phyloP scores from a whole-genome alignment of 1,140 invertebrate species.

The Drosophila erecta region DNA sequence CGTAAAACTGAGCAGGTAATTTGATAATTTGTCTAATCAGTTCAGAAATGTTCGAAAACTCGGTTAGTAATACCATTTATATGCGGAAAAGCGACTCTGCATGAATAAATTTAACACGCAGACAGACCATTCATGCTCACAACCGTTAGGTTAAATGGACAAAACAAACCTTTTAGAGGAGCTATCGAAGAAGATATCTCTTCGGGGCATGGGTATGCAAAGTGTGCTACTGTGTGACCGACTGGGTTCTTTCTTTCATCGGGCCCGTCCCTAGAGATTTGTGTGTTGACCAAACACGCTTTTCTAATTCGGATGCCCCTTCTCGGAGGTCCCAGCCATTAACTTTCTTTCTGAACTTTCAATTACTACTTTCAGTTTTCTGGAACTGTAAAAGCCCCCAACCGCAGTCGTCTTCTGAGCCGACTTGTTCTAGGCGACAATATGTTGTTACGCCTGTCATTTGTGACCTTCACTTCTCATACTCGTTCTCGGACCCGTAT shows the following conservation, averaged over 20 bases:
- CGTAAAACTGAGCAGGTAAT: constrained; percentile 46
- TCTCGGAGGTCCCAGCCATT: constrained; percentile 36
- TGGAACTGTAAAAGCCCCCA: constrained; percentile 19
- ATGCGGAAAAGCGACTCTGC: constrained; percentile 42
- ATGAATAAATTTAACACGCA: constrained; percentile 64
- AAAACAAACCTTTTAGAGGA: constrained; percentile 49
- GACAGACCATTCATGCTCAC: constrained; percentile 43
- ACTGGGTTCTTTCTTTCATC: constrained; percentile 26
- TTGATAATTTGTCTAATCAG: constrained; percentile 71
- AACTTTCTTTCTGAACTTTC: constrained; percentile 76
- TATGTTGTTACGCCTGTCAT: constrained; percentile 23
- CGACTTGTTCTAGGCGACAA: constrained; percentile 50
- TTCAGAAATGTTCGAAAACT: constrained; percentile 43
- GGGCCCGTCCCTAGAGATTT: constrained; percentile 32
- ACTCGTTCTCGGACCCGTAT: not conserved
- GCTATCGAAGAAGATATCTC: constrained; percentile 38
- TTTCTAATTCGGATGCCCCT: constrained; percentile 60
- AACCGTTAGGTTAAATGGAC: constrained; percentile 73
- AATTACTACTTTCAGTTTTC: constrained; percentile 76
- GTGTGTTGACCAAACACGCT: constrained; percentile 48
- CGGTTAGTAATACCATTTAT: constrained; percentile 15
- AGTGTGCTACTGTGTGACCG: constrained; percentile 67
- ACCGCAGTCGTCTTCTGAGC: constrained; percentile 3
- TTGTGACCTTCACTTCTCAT: constrained; percentile 41
- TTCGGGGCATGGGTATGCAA: constrained; percentile 44